phyloP scores from a whole-genome alignment of 2,888 invertebrate genomes.

The Stictocephala bisonia region DNA sequence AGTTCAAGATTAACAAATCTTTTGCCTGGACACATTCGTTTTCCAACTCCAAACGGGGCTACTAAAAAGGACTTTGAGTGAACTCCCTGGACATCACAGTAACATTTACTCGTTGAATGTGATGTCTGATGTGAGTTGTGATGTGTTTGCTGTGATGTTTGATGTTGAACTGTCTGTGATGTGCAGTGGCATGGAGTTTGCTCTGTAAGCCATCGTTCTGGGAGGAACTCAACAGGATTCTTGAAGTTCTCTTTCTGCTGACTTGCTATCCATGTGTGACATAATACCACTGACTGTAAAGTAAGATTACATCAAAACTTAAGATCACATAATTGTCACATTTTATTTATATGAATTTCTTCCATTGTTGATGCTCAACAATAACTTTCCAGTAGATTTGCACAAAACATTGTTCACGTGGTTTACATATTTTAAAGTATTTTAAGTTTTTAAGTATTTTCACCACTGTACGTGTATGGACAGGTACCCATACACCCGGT shows the following conservation, averaged over 20 bases:
- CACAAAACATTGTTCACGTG: too few species aligned
- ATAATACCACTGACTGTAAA: slow-evolving; percentile 77
- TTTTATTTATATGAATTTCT: background rate
- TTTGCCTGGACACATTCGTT: slow-evolving; percentile 87
- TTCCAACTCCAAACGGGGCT: slow-evolving; percentile 83
- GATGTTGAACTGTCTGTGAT: background rate
- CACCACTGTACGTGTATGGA: too few species aligned
- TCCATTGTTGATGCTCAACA: background rate
- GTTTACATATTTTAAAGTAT: too few species aligned
- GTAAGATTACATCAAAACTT: background rate
- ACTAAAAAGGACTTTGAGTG: slow-evolving; percentile 74
- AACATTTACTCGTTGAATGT: background rate
- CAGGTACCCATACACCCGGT: too few species aligned
- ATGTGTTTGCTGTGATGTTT: background rate
- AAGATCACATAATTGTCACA: background rate
- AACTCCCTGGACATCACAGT: slow-evolving; percentile 59
- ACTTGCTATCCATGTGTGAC: slow-evolving; percentile 87
- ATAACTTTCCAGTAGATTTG: too few species aligned
- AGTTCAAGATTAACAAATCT: slow-evolving; percentile 84
- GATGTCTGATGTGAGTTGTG: background rate
- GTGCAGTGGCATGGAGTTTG: slow-evolving; percentile 59
- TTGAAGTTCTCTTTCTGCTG: slow-evolving; percentile 80
- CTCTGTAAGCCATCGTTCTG: slow-evolving; percentile 81
- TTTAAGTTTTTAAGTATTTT: too few species aligned
- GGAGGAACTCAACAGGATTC: slow-evolving; percentile 75